Conservation (phyloP, 1,140 invertebrate genomes). For the Drosophila kepulauana region DNA sequence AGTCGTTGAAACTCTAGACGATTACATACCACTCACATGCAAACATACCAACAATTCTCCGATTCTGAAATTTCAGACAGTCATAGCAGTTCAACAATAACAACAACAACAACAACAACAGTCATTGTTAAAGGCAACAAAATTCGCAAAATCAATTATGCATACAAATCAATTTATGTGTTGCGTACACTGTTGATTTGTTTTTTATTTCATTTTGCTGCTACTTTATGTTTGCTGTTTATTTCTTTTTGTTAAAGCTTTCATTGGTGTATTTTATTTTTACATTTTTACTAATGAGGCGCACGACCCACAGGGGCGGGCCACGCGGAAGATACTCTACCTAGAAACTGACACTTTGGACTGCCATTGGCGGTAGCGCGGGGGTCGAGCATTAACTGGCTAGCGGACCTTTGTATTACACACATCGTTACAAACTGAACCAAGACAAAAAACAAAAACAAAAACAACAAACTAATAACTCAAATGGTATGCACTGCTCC, state of each 20-base stretch:
- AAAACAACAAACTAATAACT: not conserved
- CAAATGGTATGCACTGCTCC: constrained; percentile 24
- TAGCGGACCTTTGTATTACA: constrained; percentile 22
- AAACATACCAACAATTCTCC: not conserved
- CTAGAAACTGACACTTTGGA: constrained; percentile 10
- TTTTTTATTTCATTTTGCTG: constrained; percentile 18
- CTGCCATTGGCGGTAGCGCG: not conserved
- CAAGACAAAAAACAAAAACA: constrained; percentile 4
- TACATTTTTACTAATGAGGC: constrained; percentile 41
- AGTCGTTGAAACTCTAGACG: constrained; percentile 7
- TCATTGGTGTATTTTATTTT: constrained; percentile 28
- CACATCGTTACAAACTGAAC: constrained; percentile 44
- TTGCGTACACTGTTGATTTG: constrained; percentile 43
- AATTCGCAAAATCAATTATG: constrained; percentile 79
- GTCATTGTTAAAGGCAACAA: constrained; percentile 46
- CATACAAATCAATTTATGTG: constrained; percentile 69
- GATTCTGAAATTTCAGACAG: constrained; percentile 26
- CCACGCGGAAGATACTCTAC: constrained; percentile 54
- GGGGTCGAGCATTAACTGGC: not conserved
- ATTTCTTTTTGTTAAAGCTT: constrained; percentile 19
- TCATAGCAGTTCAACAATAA: constrained; percentile 14
- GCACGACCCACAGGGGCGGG: constrained; percentile 17
- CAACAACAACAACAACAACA: constrained; percentile 27
- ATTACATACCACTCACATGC: not conserved
- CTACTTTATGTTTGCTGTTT: constrained; percentile 13